Evolutionary conservation across 2,797 vertebrate genomes (phyloP).

Genomic region (Chromobotia macracanthus): DNA sequence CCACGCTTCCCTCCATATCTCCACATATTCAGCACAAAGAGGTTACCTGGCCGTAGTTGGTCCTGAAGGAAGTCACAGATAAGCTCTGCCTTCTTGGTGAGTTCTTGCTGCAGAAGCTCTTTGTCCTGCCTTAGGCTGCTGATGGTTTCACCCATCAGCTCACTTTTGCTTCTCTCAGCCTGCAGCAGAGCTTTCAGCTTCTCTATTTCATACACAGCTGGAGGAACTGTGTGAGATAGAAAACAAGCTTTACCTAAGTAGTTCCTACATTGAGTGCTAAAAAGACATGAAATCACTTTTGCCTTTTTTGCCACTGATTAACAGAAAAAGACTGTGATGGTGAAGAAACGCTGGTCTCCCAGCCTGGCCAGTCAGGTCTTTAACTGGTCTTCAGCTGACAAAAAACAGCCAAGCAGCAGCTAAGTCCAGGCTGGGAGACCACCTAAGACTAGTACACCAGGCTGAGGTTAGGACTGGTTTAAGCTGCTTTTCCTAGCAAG

Average conservation of each 20-base stretch:
- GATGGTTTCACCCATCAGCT: conserved; percentile 68
- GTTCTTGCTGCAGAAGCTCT: conserved; percentile 71
- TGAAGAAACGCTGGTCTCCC: too few relatives aligned
- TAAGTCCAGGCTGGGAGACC: not conserved
- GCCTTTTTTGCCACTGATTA: not conserved
- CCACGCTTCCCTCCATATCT: not conserved
- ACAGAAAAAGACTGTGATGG: too few relatives aligned
- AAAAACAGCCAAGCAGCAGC: too few relatives aligned
- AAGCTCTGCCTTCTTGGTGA: conserved; percentile 72
- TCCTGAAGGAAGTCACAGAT: conserved; percentile 76
- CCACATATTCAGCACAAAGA: not conserved
- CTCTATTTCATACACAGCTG: conserved; percentile 64
- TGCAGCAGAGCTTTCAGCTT: conserved; percentile 64
- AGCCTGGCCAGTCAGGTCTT: not conserved
- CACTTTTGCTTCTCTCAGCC: conserved; percentile 65
- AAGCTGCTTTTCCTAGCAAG: too few relatives aligned
- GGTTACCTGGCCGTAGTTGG: conserved; percentile 67
- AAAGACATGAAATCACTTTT: not conserved
- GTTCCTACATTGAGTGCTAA: not conserved
- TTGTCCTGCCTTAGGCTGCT: conserved; percentile 72
- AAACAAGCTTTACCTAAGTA: conserved; percentile 36
- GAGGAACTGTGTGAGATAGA: conserved; percentile 47
- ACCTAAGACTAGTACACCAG: too few relatives aligned
- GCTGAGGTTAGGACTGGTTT: too few relatives aligned
- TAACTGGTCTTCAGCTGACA: not conserved